Percentiles rank a stretch among this genome's conserved stretches.
phyloP scores from a whole-genome alignment of 2,113 vertebrate genomes.

The Urocolius indicus region DNA sequence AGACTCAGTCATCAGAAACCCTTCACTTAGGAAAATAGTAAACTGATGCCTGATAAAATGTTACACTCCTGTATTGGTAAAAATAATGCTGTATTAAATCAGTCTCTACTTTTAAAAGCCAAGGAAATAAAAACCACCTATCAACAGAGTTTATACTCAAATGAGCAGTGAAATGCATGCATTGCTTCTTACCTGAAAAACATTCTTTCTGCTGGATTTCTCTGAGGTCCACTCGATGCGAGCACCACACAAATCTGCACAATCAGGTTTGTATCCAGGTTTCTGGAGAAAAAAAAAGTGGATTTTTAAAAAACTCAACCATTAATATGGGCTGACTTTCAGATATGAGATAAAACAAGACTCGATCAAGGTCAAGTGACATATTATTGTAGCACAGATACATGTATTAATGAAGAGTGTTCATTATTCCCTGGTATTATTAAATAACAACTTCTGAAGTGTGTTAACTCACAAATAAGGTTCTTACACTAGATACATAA shows the following conservation, averaged over 20 bases:
- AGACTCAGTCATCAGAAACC: slow-evolving; percentile 49
- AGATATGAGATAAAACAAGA: slow-evolving; percentile 22
- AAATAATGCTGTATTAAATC: background rate
- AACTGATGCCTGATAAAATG: slow-evolving; percentile 41
- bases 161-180: background rate
- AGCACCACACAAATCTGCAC: slow-evolving; percentile 85
- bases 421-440: background rate
- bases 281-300: slow-evolving; percentile 74
- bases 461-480: background rate
- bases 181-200: slow-evolving; percentile 84
- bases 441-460: background rate
- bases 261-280: slow-evolving; percentile 81
- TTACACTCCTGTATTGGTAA: background rate
- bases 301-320: background rate
- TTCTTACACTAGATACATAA: background rate
- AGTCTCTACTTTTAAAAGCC: slow-evolving; percentile 21
- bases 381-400: background rate
- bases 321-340: background rate
- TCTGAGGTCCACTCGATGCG: slow-evolving; percentile 86
- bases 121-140: slow-evolving; percentile 28
- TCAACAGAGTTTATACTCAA: slow-evolving; percentile 13
- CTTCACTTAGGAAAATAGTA: slow-evolving; percentile 46
- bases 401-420: background rate
- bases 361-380: background rate
- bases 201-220: slow-evolving; percentile 89